Evolutionary conservation across 2,888 invertebrate genomes (phyloP), one percentile per base, ranked within the genome.

Genomic region (Amphipoea oculea): DNA sequence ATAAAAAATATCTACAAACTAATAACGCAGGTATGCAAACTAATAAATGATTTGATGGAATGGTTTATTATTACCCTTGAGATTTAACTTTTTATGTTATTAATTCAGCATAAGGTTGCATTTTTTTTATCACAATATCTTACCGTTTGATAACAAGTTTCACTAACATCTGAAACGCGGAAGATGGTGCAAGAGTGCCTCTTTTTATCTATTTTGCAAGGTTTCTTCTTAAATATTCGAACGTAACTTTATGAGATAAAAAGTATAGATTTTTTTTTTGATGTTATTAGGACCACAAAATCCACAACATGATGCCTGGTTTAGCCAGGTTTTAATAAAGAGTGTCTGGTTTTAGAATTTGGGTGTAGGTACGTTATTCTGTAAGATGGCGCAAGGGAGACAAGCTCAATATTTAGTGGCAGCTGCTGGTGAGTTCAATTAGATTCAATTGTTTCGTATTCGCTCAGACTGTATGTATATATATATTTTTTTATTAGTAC

Each of bases 341-440:
- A 36, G 51, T 23, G 51, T 1, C 36, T 51, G 14, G 14, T 29
- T 12, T 68, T 36, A 7, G 42, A 57, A 45, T 48, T 63, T 36
- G 54, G 20, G 69, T 48, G 57, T 9, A 9, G 42, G 42, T 36
- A 45, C 7, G 20, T 74, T 45, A 63, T 7, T 14, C 42, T 60
- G 23, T n/a, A 36, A 11, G 91, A 86, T 91, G 78, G 80, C 83
- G 76, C 89, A 91, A 65, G 86, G 87, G 73, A 90, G 92, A 84
- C 85, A 79, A 73, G 86, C 92, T 23, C 95, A 95, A 85, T 95
- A 94, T 87, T 90, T 93, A 68, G 91, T 91, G 23, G 86, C 95
- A 14, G 89, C 93, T 81, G 91, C 92, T 7, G 92, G 95, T 95
- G 82, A 92, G 93, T 81, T 68, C 0, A 48, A 29, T 40, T 48